Conservation (phyloP, 2,888 invertebrate genomes). For the Portevinia maculata region DNA sequence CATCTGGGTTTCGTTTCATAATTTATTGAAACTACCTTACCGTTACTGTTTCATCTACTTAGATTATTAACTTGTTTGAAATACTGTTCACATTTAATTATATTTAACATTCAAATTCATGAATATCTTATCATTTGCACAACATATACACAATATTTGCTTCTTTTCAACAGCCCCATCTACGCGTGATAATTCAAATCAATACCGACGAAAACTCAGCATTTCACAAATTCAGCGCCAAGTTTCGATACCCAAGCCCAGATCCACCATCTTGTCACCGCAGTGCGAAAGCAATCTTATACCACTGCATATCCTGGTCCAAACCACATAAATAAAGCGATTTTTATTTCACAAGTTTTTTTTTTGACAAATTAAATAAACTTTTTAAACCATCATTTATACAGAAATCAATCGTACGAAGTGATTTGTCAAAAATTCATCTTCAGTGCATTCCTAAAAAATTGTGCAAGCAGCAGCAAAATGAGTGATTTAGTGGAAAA, state of each 20-base stretch:
- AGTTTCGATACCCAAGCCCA: conserved; percentile 75
- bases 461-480: background rate
- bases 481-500: conserved; percentile 59
- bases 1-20: no score
- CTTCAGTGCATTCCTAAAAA: background rate
- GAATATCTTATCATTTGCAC: background rate
- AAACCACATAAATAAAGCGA: background rate
- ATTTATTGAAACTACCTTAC: no score
- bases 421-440: background rate
- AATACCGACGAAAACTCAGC: conserved; percentile 34
- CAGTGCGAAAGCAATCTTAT: conserved; percentile 45
- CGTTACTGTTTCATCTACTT: no score
- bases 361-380: background rate
- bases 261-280: conserved; percentile 75
- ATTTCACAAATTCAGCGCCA: conserved; percentile 42
- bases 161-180: conserved; percentile 5
- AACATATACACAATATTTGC: background rate
- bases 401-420: background rate
- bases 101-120: no score
- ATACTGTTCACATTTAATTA: no score
- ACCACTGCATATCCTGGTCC: conserved; percentile 44
- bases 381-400: background rate
- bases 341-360: conserved; percentile 9
- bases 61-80: no score
- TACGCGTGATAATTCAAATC: conserved; percentile 23